Conservation (phyloP, 2,797 vertebrate species). For the Dallia pectoralis region DNA sequence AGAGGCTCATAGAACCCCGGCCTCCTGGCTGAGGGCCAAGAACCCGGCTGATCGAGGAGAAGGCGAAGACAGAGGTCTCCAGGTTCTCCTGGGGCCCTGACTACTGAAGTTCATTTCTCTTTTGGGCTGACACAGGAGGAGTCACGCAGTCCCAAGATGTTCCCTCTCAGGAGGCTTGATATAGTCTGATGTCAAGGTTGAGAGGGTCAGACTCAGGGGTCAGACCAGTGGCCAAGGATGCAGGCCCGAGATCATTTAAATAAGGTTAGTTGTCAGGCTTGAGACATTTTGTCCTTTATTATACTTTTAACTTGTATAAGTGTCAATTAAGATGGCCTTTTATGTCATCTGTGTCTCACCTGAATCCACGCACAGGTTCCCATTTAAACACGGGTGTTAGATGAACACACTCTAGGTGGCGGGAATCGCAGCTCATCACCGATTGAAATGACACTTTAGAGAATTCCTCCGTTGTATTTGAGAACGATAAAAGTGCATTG, state of each 20-base stretch:
- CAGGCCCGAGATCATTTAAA: too few relatives aligned
- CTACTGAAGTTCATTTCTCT: background rate
- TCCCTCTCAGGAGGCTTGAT: background rate
- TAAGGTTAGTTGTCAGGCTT: too few relatives aligned
- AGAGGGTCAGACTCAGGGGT: background rate
- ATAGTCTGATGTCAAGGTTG: background rate
- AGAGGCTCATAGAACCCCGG: background rate
- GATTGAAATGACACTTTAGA: background rate
- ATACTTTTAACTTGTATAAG: background rate
- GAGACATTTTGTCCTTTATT: background rate
- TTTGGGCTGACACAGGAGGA: background rate
- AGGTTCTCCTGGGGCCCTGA: background rate
- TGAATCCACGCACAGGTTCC: background rate
- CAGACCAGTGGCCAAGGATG: too few relatives aligned
- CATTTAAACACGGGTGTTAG: background rate
- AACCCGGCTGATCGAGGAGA: background rate
- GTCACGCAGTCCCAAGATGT: background rate
- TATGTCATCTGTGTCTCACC: background rate
- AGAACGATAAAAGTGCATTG: background rate
- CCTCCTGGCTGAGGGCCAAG: background rate
- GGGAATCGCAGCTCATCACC: background rate
- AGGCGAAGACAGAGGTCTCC: background rate
- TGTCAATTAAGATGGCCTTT: background rate
- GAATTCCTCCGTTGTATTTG: background rate
- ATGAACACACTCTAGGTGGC: background rate